A percentile compares a stretch with the other conserved stretches of the same genome.
These are phyloP conservation scores for Phasianus colchicus DNA, from an alignment of 2,113 vertebrate species.

Conservation along the genomic window DNA sequence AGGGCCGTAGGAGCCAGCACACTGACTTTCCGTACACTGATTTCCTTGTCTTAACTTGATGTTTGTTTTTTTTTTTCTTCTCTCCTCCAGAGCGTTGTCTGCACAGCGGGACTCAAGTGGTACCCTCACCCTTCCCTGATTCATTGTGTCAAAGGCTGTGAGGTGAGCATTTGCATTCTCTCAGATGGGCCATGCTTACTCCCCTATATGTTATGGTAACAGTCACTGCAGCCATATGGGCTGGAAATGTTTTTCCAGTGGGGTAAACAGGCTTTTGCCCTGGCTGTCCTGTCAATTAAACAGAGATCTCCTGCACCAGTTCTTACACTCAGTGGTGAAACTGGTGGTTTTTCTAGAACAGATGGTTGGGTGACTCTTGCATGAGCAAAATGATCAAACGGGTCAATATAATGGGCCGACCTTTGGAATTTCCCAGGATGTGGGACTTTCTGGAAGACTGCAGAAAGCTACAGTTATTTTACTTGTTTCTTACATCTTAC, in stretches of 20 bases:
- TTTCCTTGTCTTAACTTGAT: constrained; percentile 29
- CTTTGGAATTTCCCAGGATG: background rate
- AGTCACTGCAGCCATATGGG: background rate
- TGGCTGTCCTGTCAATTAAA: background rate
- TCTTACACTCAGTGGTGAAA: background rate
- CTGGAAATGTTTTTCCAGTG: background rate
- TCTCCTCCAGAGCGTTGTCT: constrained; percentile 87
- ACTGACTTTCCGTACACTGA: constrained; percentile 41
- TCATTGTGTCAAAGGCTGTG: constrained; percentile 96
- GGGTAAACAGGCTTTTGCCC: background rate
- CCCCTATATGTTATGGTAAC: background rate
- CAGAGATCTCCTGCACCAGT: background rate
- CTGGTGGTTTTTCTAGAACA: background rate
- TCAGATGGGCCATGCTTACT: background rate
- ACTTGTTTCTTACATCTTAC: background rate
- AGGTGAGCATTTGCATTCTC: constrained; percentile 79
- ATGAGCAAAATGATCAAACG: background rate
- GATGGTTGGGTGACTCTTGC: background rate
- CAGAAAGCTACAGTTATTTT: constrained; percentile 12
- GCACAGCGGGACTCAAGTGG: constrained; percentile 95
- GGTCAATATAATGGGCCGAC: background rate
- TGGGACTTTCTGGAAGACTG: constrained; percentile 26
- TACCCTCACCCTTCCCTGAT: constrained; percentile 91
- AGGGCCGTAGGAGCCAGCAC: background rate
- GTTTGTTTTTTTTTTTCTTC: background rate